Base-by-base conservation (phyloP, 2,888 invertebrate species). In the Andrena marginata region DNA sequence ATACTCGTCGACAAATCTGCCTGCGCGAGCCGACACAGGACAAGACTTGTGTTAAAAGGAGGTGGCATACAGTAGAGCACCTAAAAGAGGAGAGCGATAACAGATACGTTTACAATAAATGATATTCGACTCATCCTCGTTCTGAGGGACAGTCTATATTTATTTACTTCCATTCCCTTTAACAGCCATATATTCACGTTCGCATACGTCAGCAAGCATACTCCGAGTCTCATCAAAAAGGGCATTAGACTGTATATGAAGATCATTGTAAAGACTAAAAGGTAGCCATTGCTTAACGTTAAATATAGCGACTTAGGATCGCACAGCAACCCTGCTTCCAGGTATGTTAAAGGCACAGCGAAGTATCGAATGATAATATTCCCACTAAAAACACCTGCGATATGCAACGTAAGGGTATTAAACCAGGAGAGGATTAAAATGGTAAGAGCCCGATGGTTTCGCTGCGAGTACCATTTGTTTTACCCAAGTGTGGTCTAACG, bases 61-160 rank as follows among this genome's bases (percentile, higher is more conserved):
- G 94, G 94, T 79, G 94, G 94, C 92, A 94, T 93, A 78, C 93
- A 94, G 70, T 93, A 93, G 70, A 94, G 89, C 65, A 94, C 92
- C 94, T 94, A 72, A 62, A 92, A 89, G 26, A 60, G 62, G 2
- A 65, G 29, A 63, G n/a, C 29, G 42, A 70, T 42, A 42, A 33
- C 13, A 42, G n/a, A 70, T 7, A 23, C 51, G n/a, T 42, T 23
- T 51, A 6, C 7, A 5, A 48, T 26, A 59, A 33, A 29, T 4
- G 59, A 59, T 48, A 48, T 6, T 33, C n/a, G 42, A 71, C 59
- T 10, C 51, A n/a, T 13, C 35, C 23, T 26, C 31, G 10, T 1
- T 16, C 10, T 51, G 49, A 13, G 0, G 56, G 54, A 51, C 59
- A 10, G 62, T 70, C 31, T 33, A 33, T 64, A 1, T 10, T 63